phyloP scores from a whole-genome alignment of 2,888 invertebrate genomes.

The Aleiodes leptofemur region DNA sequence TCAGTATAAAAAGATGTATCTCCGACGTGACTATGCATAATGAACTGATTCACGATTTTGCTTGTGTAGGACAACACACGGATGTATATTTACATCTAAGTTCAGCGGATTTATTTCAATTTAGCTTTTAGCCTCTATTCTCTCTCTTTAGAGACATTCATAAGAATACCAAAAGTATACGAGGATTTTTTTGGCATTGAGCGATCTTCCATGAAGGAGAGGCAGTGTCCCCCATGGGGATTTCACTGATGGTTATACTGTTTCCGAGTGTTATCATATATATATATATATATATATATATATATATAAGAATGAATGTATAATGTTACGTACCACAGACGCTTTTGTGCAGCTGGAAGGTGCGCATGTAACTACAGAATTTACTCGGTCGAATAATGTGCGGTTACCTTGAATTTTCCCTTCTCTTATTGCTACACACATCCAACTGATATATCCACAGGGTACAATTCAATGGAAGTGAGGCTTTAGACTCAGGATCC shows the following conservation, averaged over 20 bases:
- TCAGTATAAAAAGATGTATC: slow-evolving; percentile 33
- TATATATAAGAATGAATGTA: slow-evolving; percentile 12
- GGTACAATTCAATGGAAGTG: slow-evolving; percentile 4
- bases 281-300: background rate
- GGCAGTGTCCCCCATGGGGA: slow-evolving; percentile 1
- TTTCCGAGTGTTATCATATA: slow-evolving; percentile 2
- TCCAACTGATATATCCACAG: slow-evolving; percentile 15
- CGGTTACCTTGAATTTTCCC: slow-evolving; percentile 32
- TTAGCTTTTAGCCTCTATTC: background rate
- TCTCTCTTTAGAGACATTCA: background rate
- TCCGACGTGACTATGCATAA: slow-evolving; percentile 49
- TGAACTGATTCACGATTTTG: background rate
- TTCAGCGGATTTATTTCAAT: background rate
- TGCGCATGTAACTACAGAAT: slow-evolving; percentile 30
- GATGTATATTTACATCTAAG: slow-evolving; percentile 23
- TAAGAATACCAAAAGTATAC: slow-evolving; percentile 7
- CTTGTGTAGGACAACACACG: background rate
- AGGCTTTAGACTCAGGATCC: background rate
- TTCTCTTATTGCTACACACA: slow-evolving; percentile 25
- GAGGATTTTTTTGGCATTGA: background rate
- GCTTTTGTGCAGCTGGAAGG: slow-evolving; percentile 3
- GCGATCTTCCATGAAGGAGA: background rate
- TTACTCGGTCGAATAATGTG: slow-evolving; percentile 35
- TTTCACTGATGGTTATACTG: slow-evolving; percentile 41
- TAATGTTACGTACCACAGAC: slow-evolving; percentile 39